Evolutionary conservation across 2,797 vertebrate species (phyloP).

Genomic region (Adrianichthys oophorus): DNA sequence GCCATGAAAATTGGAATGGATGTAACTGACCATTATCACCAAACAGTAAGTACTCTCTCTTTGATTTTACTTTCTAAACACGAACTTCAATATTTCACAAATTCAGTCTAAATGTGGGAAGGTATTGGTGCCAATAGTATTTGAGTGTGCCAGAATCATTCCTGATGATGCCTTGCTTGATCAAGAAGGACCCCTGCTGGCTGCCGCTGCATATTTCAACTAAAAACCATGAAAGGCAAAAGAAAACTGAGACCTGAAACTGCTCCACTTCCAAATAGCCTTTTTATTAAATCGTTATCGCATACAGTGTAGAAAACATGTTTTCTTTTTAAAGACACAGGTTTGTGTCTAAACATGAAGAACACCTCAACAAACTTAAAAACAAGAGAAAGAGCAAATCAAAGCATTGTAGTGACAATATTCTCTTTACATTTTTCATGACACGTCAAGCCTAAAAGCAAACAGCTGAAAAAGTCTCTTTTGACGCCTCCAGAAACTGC

Average conservation of each 20-base stretch:
- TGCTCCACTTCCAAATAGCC: conserved; percentile 53
- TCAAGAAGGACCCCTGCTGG: not conserved
- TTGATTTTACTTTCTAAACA: too few relatives aligned
- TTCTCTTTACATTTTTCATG: conserved; percentile 11
- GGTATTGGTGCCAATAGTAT: not conserved
- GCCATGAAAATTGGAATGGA: too few relatives aligned
- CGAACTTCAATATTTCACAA: too few relatives aligned
- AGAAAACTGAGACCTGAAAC: not conserved
- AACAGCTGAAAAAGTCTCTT: conserved; percentile 9
- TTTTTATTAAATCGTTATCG: conserved; percentile 66
- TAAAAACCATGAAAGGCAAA: not conserved
- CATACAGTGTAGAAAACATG: conserved; percentile 48
- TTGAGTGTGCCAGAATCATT: not conserved
- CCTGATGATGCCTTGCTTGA: too few relatives aligned
- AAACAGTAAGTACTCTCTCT: too few relatives aligned
- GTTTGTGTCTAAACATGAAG: conserved; percentile 45
- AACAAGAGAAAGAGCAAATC: conserved; percentile 50
- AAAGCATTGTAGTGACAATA: conserved; percentile 60
- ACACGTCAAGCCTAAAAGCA: conserved; percentile 12
- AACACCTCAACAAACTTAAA: conserved; percentile 56
- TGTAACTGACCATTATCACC: too few relatives aligned
- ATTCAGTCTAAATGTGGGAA: too few relatives aligned
- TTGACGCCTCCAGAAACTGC: conserved; percentile 16
- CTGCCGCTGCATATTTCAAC: not conserved
- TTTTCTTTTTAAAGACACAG: conserved; percentile 20